Conservation (phyloP, 2,797 vertebrate genomes). For the Glossophaga mutica region DNA sequence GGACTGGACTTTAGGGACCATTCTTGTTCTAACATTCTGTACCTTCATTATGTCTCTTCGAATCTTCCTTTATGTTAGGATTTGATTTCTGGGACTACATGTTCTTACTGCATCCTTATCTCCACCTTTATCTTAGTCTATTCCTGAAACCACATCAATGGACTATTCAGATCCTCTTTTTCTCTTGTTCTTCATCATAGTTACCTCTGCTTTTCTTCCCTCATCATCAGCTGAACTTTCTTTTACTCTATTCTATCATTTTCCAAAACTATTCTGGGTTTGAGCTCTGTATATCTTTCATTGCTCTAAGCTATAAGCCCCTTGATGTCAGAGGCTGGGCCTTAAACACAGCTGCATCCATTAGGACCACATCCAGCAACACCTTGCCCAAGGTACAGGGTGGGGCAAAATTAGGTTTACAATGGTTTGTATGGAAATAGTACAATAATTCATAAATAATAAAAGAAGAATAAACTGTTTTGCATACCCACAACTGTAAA, state of each 20-base stretch:
- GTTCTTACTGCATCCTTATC: background rate
- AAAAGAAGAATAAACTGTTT: background rate
- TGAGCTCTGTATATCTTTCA: background rate
- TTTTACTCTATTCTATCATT: background rate
- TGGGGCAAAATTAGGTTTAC: background rate
- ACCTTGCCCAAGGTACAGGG: background rate
- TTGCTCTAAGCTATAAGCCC: background rate
- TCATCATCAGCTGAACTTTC: background rate
- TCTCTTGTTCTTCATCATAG: background rate
- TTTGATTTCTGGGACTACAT: background rate
- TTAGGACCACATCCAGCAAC: background rate
- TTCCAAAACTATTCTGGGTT: background rate
- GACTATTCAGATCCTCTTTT: background rate
- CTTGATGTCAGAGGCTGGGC: background rate
- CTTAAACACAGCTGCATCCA: background rate
- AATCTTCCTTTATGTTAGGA: background rate
- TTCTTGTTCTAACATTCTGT: background rate
- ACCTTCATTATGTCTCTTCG: background rate
- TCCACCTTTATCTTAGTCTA: background rate
- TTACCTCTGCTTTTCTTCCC: background rate
- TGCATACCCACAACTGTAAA: background rate
- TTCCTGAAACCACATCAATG: background rate
- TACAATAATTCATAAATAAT: background rate
- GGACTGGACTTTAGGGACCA: background rate
- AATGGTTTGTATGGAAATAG: background rate